These are phyloP conservation scores for Trypoxylus dichotomus DNA, from an alignment of 1,140 invertebrate species.

Conservation along the genomic window DNA sequence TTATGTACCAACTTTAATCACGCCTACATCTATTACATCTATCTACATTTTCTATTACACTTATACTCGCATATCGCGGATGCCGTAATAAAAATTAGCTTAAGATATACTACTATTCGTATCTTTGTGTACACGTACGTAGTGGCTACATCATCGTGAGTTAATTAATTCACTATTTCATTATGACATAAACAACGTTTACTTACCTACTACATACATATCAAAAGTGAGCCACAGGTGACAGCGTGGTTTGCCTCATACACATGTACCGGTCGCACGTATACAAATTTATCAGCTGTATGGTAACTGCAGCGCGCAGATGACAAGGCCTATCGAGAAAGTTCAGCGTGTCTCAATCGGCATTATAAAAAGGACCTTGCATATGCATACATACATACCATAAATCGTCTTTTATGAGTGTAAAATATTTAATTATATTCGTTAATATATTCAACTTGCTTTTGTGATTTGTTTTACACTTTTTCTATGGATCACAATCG, in stretches of 20 bases:
- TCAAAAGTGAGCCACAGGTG: neutral
- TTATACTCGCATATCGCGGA: neutral
- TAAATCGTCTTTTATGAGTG: neutral
- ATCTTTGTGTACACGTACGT: neutral
- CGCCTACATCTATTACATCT: no score
- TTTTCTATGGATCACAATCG: neutral
- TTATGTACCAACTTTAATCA: constrained; percentile 3
- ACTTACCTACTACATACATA: neutral
- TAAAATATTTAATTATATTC: constrained; percentile 9
- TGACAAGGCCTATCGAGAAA: neutral
- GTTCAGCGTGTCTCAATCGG: neutral
- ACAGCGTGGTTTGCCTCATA: neutral
- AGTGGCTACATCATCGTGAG: neutral
- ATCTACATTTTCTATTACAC: neutral
- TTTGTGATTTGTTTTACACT: constrained; percentile 3
- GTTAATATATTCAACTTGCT: neutral
- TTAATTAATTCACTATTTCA: constrained; percentile 19
- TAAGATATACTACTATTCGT: neutral
- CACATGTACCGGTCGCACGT: neutral
- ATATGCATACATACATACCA: neutral
- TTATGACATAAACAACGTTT: neutral
- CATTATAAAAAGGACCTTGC: neutral
- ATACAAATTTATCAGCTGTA: neutral
- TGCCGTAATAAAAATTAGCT: neutral
- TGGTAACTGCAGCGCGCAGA: neutral